A percentile compares a stretch with the other conserved stretches of the same genome.
Conservation (phyloP, 2,797 vertebrate species). For the Phaenicophaeus curvirostris region DNA sequence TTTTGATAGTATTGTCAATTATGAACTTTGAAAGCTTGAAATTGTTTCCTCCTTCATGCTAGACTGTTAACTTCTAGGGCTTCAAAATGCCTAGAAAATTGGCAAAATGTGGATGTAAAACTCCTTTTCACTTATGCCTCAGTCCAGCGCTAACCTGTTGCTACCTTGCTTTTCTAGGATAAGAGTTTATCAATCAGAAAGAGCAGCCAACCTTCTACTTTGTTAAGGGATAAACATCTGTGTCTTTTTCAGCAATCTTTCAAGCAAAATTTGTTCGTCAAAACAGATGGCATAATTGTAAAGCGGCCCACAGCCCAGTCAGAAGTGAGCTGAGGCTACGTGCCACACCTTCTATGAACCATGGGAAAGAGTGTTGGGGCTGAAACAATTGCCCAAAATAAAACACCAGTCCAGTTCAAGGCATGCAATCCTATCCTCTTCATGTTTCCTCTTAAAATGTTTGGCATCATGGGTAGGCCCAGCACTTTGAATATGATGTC, state of each 20-base stretch:
- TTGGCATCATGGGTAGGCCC: background rate
- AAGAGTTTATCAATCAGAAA: background rate
- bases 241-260: background rate
- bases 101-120: background rate
- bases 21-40: background rate
- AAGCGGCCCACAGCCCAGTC: background rate
- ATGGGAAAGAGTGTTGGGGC: background rate
- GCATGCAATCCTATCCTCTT: background rate
- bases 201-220: background rate
- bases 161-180: background rate
- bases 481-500: background rate
- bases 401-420: background rate
- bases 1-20: constrained; percentile 21
- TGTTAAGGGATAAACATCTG: background rate
- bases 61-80: background rate
- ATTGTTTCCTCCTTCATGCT: background rate
- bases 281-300: background rate
- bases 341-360: background rate
- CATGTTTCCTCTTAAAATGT: background rate
- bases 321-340: background rate
- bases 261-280: background rate
- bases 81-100: background rate
- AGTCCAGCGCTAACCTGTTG: background rate
- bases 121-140: background rate
- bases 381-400: background rate